phyloP scores from a whole-genome alignment of 2,113 vertebrate genomes.

The Sinosuthora webbiana region DNA sequence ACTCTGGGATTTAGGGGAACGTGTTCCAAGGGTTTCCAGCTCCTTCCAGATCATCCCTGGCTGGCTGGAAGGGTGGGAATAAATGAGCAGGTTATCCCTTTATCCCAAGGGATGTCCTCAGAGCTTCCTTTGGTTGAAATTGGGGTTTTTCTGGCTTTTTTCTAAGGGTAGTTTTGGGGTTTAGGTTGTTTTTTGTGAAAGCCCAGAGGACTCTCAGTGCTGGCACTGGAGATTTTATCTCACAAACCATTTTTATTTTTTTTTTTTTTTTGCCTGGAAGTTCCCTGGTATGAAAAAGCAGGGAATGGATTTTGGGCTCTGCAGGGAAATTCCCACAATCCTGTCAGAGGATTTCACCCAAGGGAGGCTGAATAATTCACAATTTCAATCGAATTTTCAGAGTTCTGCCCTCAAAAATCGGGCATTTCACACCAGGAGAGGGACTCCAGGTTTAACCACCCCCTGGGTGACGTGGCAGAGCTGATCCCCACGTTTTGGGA shows the following conservation, averaged over 20 bases:
- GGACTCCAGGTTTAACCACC: background rate
- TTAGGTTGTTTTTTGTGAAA: background rate
- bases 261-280: background rate
- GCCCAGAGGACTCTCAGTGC: background rate
- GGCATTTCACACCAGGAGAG: background rate
- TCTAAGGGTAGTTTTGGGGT: background rate
- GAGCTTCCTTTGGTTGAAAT: background rate
- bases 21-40: background rate
- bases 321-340: background rate
- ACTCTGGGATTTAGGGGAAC: background rate
- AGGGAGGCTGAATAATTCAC: background rate
- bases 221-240: background rate
- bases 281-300: background rate
- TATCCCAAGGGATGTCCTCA: background rate
- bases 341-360: background rate
- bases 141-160: background rate
- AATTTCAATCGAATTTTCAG: background rate
- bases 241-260: background rate
- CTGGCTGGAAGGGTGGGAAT: background rate
- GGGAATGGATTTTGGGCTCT: background rate
- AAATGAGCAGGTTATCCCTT: background rate
- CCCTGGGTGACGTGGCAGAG: background rate
- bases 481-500: background rate
- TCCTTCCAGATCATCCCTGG: background rate
- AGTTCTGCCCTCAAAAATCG: background rate